Evolutionary conservation across 1,140 invertebrate species (phyloP).

Genomic region (Cephus cinctus): DNA sequence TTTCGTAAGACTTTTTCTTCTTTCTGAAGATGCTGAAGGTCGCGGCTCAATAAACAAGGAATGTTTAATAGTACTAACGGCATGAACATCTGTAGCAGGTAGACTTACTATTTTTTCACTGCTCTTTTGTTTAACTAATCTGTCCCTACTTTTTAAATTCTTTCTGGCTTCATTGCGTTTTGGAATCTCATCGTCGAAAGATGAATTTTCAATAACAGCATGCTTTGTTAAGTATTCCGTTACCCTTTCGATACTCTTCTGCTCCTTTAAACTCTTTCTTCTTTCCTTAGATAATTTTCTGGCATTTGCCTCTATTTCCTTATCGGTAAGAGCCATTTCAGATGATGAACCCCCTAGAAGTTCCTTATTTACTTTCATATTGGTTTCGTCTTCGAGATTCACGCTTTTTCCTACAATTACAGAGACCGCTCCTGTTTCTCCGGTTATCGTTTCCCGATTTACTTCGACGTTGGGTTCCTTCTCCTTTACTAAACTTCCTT

Average conservation of each 20-base stretch:
- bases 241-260: slow-evolving; percentile 32
- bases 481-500: background rate
- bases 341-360: no score
- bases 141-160: background rate
- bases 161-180: background rate
- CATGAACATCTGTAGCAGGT: no score
- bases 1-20: slow-evolving; percentile 1
- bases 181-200: background rate
- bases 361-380: no score
- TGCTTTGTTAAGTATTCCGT: slow-evolving; percentile 29
- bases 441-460: no score
- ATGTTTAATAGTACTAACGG: no score
- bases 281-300: slow-evolving; percentile 16
- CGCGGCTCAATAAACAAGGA: no score
- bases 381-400: no score
- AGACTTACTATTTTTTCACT: background rate
- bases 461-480: background rate
- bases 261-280: slow-evolving; percentile 26
- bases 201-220: slow-evolving; percentile 1
- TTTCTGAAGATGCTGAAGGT: background rate
- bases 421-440: background rate
- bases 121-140: background rate
- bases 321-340: background rate
- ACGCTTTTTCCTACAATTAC: no score
- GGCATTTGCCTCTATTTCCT: background rate